These are phyloP conservation scores for Gymnosoma rotundatum DNA, from an alignment of 2,888 invertebrate genomes.

Conservation along the genomic window DNA sequence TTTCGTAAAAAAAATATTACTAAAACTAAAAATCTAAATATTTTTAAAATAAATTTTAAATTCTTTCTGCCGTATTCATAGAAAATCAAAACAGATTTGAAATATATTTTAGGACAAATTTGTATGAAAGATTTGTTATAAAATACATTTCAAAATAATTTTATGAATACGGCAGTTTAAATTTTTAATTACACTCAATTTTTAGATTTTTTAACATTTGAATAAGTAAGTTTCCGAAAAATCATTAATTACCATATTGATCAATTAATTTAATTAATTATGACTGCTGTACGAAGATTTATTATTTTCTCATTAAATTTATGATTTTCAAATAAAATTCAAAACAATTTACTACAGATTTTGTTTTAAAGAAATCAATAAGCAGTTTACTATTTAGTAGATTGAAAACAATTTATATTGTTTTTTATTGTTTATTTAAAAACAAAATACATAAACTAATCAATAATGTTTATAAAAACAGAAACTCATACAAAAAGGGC, in stretches of 20 bases:
- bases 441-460: conserved; percentile 24
- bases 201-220: background rate
- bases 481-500: conserved; percentile 1
- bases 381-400: background rate
- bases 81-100: no score
- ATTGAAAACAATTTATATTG: conserved; percentile 14
- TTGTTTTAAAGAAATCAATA: background rate
- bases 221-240: conserved; percentile 11
- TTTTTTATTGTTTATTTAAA: conserved; percentile 27
- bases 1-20: no score
- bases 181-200: no score
- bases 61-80: no score
- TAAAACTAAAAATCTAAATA: no score
- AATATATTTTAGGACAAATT: no score
- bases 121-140: no score
- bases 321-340: conserved; percentile 40
- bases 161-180: no score
- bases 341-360: background rate
- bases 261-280: conserved; percentile 42
- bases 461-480: conserved; percentile 42
- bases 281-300: conserved; percentile 27
- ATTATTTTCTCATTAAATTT: conserved; percentile 46
- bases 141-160: no score
- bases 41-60: no score
- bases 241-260: background rate